A percentile compares a stretch with the other conserved stretches of the same genome.
These are phyloP conservation scores for Deilephila elpenor DNA, from an alignment of 2,888 invertebrate genomes.

Conservation along the genomic window DNA sequence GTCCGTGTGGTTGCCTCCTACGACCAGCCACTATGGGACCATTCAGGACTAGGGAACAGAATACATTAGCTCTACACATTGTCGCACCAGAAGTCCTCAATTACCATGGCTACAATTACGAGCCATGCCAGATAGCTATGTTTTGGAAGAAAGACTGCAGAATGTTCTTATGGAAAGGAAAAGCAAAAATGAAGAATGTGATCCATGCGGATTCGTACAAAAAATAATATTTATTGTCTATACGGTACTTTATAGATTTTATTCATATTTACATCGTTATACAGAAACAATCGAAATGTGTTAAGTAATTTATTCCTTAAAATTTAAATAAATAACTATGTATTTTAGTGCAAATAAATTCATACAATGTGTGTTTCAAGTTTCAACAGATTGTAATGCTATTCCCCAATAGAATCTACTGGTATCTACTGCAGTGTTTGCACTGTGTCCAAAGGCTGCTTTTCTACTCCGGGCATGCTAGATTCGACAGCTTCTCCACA, in stretches of 20 bases:
- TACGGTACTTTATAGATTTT: conserved; percentile 30
- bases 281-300: conserved; percentile 37
- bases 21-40: conserved; percentile 66
- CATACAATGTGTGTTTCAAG: conserved; percentile 21
- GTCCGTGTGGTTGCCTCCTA: conserved; percentile 76
- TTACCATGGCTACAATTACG: conserved; percentile 83
- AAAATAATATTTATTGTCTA: conserved; percentile 42
- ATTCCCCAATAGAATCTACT: not conserved
- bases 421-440: conserved; percentile 86
- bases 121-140: conserved; percentile 85
- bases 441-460: conserved; percentile 83
- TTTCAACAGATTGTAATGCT: conserved; percentile 16
- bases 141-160: conserved; percentile 89
- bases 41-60: conserved; percentile 75
- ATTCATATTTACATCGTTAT: conserved; percentile 16
- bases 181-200: conserved; percentile 64
- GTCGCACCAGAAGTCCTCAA: conserved; percentile 82
- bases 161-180: conserved; percentile 86
- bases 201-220: conserved; percentile 61
- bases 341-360: conserved; percentile 25
- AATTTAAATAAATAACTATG: conserved; percentile 36
- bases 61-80: conserved; percentile 72
- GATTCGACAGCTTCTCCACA: conserved; percentile 89
- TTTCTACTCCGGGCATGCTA: conserved; percentile 75
- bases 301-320: conserved; percentile 48